These are phyloP conservation scores for fruit fly (Drosophila melanogaster) DNA, from an alignment of 1,140 invertebrate genomes.

Conservation along the genomic window Release_6_plus_ISO1_MT NC_004354.4:4567001-4567500, in stretches of 20 bases:
- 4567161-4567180: constrained; percentile 44
- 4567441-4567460: constrained; percentile 31
- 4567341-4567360: neutral
- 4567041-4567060: constrained; percentile 46
- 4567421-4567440: constrained; percentile 7
- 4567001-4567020: constrained; percentile 7
- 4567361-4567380: constrained; percentile 13
- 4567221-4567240: neutral
- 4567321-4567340: neutral
- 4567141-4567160: constrained; percentile 31
- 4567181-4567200: constrained; percentile 43
- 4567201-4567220: neutral
- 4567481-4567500: neutral
- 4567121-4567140: constrained; percentile 31
- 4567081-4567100: constrained; percentile 82
- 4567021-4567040: constrained; percentile 12
- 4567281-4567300: too few species aligned
- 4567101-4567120: constrained; percentile 37
- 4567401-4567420: constrained; percentile 32
- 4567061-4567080: constrained; percentile 68
- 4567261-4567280: too few species aligned
- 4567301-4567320: too few species aligned
- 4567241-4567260: neutral
- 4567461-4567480: constrained; percentile 30
- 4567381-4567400: constrained; percentile 16